Conservation (phyloP, 2,797 vertebrate genomes). For the Helarctos malayanus region DNA sequence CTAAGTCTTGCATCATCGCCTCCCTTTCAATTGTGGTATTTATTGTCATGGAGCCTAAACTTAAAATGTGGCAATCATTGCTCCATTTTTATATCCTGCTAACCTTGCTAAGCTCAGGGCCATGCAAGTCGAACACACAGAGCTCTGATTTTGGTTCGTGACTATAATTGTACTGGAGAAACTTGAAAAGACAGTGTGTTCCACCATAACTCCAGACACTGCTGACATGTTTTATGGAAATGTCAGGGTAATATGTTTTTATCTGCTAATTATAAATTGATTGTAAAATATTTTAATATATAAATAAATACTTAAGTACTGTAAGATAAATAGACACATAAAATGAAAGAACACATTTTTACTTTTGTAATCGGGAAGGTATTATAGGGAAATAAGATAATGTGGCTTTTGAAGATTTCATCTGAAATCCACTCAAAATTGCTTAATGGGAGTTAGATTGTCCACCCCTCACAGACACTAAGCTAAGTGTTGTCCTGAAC, state of each 20-base stretch:
- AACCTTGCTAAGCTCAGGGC: neutral
- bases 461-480: neutral
- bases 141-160: neutral
- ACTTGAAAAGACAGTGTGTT: neutral
- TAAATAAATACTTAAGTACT: neutral
- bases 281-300: slow-evolving; percentile 9
- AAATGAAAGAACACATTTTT: neutral
- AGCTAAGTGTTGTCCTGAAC: neutral
- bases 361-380: neutral
- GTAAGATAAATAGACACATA: neutral
- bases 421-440: neutral
- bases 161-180: neutral
- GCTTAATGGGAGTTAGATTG: neutral
- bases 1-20: neutral
- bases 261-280: neutral
- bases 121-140: neutral
- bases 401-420: neutral
- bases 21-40: neutral
- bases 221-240: neutral
- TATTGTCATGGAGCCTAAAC: neutral
- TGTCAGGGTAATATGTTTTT: neutral
- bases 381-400: neutral
- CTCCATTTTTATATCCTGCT: neutral
- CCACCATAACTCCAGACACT: neutral
- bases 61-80: neutral